Evolutionary conservation across 2,113 vertebrate genomes (phyloP).

Genomic region (Falco punctatus): DNA sequence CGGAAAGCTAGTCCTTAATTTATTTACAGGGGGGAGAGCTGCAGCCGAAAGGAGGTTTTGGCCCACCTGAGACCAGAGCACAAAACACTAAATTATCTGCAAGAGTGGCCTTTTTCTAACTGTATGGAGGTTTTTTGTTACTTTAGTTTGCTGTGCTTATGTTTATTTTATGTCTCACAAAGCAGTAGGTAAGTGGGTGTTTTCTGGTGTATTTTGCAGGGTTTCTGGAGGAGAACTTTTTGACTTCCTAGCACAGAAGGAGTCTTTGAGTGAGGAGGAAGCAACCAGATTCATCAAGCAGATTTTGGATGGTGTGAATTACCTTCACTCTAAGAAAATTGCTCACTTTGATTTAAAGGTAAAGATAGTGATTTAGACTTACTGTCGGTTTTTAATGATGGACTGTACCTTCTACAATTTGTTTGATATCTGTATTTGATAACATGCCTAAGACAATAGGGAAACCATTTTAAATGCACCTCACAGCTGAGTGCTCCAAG

Average conservation of each 20-base stretch:
- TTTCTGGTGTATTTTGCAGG: constrained; percentile 71
- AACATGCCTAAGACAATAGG: not conserved
- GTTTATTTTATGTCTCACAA: not conserved
- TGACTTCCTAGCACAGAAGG: constrained; percentile 96
- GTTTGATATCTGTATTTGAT: not conserved
- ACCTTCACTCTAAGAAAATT: constrained; percentile 92
- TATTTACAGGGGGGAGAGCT: not conserved
- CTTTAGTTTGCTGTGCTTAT: not conserved
- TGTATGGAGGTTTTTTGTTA: not conserved
- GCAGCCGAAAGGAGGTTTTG: not conserved
- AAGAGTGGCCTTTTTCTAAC: not conserved
- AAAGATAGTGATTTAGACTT: not conserved
- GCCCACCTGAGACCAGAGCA: not conserved
- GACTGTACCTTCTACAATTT: not conserved
- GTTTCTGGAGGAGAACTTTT: constrained; percentile 97
- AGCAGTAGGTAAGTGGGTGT: not conserved
- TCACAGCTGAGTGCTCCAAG: not conserved
- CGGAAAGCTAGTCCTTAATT: not conserved
- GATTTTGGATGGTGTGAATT: constrained; percentile 92
- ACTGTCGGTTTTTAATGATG: not conserved
- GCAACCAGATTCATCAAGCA: constrained; percentile 97
- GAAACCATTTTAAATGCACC: not conserved
- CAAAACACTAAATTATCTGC: not conserved
- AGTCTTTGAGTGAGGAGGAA: constrained; percentile 95
- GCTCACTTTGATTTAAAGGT: constrained; percentile 98